Evolutionary conservation across 2,113 vertebrate genomes (phyloP), one percentile per base, ranked within the genome.

Genomic region (Sorex araneus): DNA sequence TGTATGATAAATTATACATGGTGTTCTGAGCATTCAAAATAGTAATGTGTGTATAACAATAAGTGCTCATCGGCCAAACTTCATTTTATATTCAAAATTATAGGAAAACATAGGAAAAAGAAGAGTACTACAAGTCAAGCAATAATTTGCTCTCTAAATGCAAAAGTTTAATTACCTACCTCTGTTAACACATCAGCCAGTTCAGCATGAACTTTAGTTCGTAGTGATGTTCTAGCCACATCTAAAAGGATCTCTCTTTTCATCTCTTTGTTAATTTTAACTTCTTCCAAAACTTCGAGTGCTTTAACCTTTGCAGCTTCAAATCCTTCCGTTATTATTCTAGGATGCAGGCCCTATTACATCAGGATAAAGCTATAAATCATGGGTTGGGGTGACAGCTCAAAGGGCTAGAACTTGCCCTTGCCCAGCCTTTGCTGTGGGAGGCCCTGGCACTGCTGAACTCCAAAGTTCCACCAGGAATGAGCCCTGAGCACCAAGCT

Each of bases 261-360:
- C 99, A 99, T 99, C 93, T 99, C 99, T 95, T 97, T 98, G 25
- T 98, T 97, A 66, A 99, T 98, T 96, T 99, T 99, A 82, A 99
- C 89, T 70, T 99, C 97, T 23, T 99, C 99, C 97, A 99, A 95
- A 91, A 99, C 97, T 96, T 98, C 98, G 84, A 99, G 97, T 2
- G 99, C 98, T 95, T 99, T 99, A 4, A 98, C 98, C 95, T 99
- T 99, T 2, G 99, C 99, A 8, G 98, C 98, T 96, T 99, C 99
- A 97, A 99, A 99, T 70, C 99, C 99, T 97, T 99, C 99, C 3
- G 98, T 98, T 45, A 99, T 97, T 95, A 99, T 98, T 96, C 99
- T 98, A 80, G 99, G 99, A 94, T 99, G 99, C 93, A 99, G 98
- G n/a, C 99, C 99, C 99, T 99, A 75, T 88, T 81, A 89, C 0